phyloP scores from a whole-genome alignment of 2,113 vertebrate species.

The Nasalis larvatus region DNA sequence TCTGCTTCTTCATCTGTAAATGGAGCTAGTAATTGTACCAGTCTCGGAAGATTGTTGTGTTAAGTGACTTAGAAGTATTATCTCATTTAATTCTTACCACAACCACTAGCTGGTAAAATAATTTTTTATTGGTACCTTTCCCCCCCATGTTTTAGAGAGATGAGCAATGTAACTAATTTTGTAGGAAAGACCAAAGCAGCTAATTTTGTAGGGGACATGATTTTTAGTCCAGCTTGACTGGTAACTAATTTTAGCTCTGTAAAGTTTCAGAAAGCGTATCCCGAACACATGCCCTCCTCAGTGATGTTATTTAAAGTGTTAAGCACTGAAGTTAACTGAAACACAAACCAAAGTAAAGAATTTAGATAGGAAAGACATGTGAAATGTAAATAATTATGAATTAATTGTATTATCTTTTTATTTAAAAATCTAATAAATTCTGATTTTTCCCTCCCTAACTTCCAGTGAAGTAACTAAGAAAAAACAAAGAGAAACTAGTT shows the following conservation, averaged over 20 bases:
- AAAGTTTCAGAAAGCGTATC: neutral
- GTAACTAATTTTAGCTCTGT: neutral
- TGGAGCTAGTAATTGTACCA: neutral
- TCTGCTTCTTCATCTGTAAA: neutral
- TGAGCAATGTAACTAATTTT: conserved; percentile 15
- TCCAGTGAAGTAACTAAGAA: neutral
- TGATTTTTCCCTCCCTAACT: neutral
- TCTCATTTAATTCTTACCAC: conserved; percentile 1
- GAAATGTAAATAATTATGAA: neutral
- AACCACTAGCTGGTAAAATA: neutral
- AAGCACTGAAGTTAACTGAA: neutral
- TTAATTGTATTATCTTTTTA: neutral
- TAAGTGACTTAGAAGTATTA: neutral
- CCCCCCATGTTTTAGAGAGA: neutral
- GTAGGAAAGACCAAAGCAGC: neutral
- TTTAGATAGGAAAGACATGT: neutral
- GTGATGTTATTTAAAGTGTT: neutral
- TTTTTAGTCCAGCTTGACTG: neutral
- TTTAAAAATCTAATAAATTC: neutral
- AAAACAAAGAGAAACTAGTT: neutral
- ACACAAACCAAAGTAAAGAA: neutral
- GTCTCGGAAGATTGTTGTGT: neutral
- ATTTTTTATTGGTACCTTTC: neutral
- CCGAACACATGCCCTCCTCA: neutral
- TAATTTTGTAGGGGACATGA: neutral